Base-by-base conservation (phyloP, 2,888 invertebrate species). In the Dasysyrphus tricinctus region DNA sequence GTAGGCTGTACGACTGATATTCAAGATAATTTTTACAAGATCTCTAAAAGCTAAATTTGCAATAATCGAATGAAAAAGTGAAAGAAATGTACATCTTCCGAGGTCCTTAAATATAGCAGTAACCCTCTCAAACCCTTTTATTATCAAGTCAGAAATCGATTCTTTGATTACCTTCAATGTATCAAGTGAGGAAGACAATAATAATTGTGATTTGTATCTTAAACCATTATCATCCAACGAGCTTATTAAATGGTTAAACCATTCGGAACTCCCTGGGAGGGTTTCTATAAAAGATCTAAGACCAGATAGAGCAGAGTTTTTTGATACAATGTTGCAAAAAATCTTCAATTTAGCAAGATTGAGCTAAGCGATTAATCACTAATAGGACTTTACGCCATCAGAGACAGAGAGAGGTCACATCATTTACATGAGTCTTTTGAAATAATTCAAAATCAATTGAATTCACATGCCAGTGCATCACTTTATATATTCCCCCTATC, bases 381-480 rank as follows among this genome's bases (percentile, higher is more conserved):
- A 39, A 37, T 42, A 54, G 19, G 49, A 32, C 44, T 24, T 67
- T 24, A 67, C 14, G 37, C 49, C 19, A 24, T 24, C 24, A 24
- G 24, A 63, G 5, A 24, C 24, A 24, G 24, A 63, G 5, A 24
- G 14, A 3, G n/a, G 7, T 37, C 54, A 7, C 69, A 54, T 69
- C 24, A 69, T 67, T 67, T 67, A 8, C 24, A 65, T 49, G 34
- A 9, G 54, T 54, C 29, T 54, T 29, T 24, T 16, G 56, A 73
- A 81, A 76, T 72, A 81, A 51, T 67, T 82, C 54, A 61, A 78
- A 78, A 72, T 82, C 73, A 67, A 67, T 47, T 82, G 63, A 81
- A 76, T 81, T 81, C 77, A 65, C 72, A 74, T 78, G 78, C 61
- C 78, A 74, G 14, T 51, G 76, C 57, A 47, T n/a, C 61, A 34